A percentile compares a stretch with the other conserved stretches of the same genome.
These are phyloP conservation scores for Albula glossodonta DNA, from an alignment of 2,113 vertebrate genomes.

Conservation along the genomic window DNA sequence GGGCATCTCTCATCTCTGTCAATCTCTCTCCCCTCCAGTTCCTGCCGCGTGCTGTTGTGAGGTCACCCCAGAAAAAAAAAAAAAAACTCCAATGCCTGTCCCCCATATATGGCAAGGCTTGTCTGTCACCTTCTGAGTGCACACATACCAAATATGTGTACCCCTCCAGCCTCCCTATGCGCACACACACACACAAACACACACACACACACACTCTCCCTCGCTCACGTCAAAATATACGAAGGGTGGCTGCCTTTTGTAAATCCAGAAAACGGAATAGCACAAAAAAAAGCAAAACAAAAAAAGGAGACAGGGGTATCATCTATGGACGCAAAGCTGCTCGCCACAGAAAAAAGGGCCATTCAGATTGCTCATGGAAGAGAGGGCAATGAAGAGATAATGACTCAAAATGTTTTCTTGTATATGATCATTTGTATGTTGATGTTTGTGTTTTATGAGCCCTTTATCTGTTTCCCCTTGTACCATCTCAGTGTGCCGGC, in stretches of 20 bases:
- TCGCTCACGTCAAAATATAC: constrained; percentile 61
- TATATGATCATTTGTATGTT: constrained; percentile 66
- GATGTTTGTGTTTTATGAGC: constrained; percentile 65
- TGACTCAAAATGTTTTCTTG: background rate
- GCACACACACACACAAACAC: constrained; percentile 35
- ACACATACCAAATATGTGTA: constrained; percentile 43
- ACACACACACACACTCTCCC: constrained; percentile 35
- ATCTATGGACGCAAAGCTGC: constrained; percentile 66
- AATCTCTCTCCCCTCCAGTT: constrained; percentile 79
- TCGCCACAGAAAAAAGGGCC: constrained; percentile 56
- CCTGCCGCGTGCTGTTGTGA: constrained; percentile 78
- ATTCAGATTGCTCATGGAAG: constrained; percentile 67
- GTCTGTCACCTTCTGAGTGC: constrained; percentile 58
- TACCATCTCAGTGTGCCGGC: constrained; percentile 46
- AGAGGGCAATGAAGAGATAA: constrained; percentile 60
- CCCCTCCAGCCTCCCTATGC: constrained; percentile 25
- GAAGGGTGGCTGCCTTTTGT: constrained; percentile 63
- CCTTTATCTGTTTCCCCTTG: constrained; percentile 48
- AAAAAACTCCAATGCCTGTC: constrained; percentile 43
- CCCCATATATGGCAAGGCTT: constrained; percentile 47
- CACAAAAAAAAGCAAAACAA: constrained; percentile 63
- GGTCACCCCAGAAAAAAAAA: constrained; percentile 65
- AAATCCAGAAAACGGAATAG: constrained; percentile 64
- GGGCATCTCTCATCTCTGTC: constrained; percentile 72
- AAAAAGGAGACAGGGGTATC: constrained; percentile 61